phyloP scores from a whole-genome alignment of 2,888 invertebrate species.

The Automeris io region DNA sequence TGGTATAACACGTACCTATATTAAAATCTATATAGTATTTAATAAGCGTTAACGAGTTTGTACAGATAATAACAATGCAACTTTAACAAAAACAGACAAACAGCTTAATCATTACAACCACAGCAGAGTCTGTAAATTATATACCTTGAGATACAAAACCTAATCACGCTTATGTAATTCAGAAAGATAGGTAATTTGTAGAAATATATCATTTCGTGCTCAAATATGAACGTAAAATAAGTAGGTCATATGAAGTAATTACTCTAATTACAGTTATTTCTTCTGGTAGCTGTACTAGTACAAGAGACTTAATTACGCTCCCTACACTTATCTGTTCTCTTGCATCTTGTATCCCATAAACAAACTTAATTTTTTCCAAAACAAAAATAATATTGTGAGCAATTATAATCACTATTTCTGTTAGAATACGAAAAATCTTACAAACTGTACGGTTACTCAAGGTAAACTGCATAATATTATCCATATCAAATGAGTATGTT shows the following conservation, averaged over 20 bases:
- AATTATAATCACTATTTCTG: slow-evolving; percentile 15
- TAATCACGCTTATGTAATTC: neutral
- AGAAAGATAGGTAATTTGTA: neutral
- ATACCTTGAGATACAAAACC: too few species aligned
- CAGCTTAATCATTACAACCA: neutral
- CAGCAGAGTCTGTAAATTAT: neutral
- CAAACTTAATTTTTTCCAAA: slow-evolving; percentile 20
- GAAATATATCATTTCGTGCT: neutral
- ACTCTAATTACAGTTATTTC: slow-evolving; percentile 5
- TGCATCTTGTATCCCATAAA: slow-evolving; percentile 22
- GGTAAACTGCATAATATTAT: slow-evolving; percentile 25
- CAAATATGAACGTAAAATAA: neutral
- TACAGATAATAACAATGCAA: slow-evolving; percentile 7
- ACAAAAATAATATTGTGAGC: slow-evolving; percentile 13
- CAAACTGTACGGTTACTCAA: slow-evolving; percentile 19
- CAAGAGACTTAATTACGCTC: slow-evolving; percentile 30
- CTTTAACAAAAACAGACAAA: slow-evolving; percentile 8
- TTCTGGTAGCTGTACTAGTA: neutral
- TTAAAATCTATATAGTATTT: too few species aligned
- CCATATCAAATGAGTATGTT: slow-evolving; percentile 29
- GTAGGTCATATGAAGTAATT: neutral
- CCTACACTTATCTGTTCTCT: slow-evolving; percentile 28
- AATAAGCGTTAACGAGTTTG: too few species aligned
- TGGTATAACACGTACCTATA: too few species aligned
- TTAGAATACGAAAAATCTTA: slow-evolving; percentile 18